Base-by-base conservation (phyloP, 1,140 invertebrate species). In the Delia radicum region DNA sequence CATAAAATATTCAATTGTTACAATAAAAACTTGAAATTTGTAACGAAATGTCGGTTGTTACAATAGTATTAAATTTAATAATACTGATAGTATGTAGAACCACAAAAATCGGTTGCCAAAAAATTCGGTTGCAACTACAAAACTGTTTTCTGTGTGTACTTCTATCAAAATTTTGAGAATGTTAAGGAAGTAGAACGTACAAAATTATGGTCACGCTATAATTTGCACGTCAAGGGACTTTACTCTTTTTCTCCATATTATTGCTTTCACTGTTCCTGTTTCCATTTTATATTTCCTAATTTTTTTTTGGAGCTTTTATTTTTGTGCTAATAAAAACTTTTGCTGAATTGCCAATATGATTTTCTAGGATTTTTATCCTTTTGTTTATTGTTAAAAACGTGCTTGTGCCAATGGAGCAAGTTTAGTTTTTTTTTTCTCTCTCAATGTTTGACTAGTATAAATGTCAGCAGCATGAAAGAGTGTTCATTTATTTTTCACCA, bases 211-310 rank as follows among this genome's bases (percentile, higher is more conserved):
- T 65, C 63, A 65, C 63, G 63, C 63, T 28, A 65, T 29, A 28
- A 65, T 65, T 65, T 65, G 63, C 63, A 65, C 63, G 63, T 65
- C 63, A 28, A 65, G 63, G 63, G 63, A 65, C 29, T 65, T 65
- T 65, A 0, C 21, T 55, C 24, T 55, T 55, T 55, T 21, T 55
- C n/a, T 18, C 24, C 48, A n/a, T 55, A n/a, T 55, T 55, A 18
- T 21, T 55, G 24, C 24, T 55, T 55, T 55, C 48, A 18, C 18
- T 21, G 10, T n/a, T 21, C 18, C 12, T 42, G 2, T 42, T 8
- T 42, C 3, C 10, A 13, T 10, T 42, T 42, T 42, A n/a, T n/a
- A n/a, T n/a, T n/a, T n/a, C n/a, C n/a, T n/a, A n/a, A n/a, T 42
- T 42, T 42, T 42, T 42, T 0, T 42, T 42, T 33, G 31, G 4